Conservation (phyloP, 2,797 vertebrate genomes). For the Phrynocephalus vlangalii region DNA sequence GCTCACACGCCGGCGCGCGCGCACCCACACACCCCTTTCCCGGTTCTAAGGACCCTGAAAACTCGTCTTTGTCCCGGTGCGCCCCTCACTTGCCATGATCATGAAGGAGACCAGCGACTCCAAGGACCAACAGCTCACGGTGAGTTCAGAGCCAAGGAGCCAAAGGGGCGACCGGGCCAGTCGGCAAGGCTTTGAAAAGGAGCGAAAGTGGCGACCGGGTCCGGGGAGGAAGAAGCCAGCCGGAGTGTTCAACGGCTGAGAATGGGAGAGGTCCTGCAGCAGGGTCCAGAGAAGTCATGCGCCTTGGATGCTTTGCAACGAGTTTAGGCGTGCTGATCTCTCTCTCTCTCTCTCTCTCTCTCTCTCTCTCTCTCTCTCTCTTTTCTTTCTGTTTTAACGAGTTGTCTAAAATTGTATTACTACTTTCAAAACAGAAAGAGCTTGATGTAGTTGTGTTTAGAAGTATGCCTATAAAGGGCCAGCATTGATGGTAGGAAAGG, state of each 20-base stretch:
- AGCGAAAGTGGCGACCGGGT: no score
- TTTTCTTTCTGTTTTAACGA: neutral
- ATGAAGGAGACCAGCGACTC: constrained; percentile 88
- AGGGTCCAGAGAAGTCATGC: no score
- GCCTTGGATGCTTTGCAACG: neutral
- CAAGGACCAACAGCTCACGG: constrained; percentile 88
- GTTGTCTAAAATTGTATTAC: neutral
- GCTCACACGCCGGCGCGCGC: no score
- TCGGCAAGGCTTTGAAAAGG: no score
- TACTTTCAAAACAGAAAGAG: neutral
- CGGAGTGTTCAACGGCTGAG: no score
- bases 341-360: no score
- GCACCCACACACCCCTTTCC: no score
- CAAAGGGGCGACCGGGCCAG: no score
- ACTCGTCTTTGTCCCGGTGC: neutral
- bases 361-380: no score
- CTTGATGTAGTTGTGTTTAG: neutral
- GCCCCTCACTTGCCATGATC: constrained; percentile 43
- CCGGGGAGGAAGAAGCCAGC: no score
- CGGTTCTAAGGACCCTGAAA: neutral
- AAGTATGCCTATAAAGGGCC: neutral
- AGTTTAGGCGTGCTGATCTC: no score
- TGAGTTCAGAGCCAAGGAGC: constrained; percentile 69
- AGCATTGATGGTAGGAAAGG: neutral
- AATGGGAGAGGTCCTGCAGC: no score